phyloP scores from a whole-genome alignment of 64 coral and sea anemone species.

The Acropora tenuis region DNA sequence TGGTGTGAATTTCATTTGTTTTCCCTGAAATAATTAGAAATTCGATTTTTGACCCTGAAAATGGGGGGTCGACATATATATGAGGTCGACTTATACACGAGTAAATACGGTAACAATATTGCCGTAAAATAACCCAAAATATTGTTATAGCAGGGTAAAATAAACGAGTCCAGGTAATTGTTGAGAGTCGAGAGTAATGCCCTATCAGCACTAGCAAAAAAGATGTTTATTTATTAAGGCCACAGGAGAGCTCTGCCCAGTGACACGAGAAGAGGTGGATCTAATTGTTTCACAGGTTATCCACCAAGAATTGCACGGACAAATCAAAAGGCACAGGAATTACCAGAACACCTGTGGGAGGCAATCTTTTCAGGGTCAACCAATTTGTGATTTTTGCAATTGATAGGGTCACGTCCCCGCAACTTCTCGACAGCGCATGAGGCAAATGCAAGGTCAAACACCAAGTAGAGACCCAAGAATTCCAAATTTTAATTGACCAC shows the following conservation, averaged over 20 bases:
- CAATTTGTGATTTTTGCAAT: conserved; percentile 12
- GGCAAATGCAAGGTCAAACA: neutral
- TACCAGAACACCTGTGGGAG: neutral
- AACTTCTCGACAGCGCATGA: neutral
- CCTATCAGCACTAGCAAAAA: no score
- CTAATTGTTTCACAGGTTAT: neutral
- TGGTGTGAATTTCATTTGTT: no score
- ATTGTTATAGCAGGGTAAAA: no score
- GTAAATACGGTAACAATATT: no score
- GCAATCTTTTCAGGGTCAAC: neutral
- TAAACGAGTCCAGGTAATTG: no score
- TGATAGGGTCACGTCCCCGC: neutral
- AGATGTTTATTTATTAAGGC: neutral
- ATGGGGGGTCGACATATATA: no score
- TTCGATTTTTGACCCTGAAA: no score
- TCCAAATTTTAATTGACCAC: neutral
- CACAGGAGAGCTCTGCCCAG: neutral
- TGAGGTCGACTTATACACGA: no score
- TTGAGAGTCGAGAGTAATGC: no score
- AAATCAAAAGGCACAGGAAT: neutral
- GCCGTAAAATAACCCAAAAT: no score
- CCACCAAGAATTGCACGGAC: neutral
- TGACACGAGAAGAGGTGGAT: neutral
- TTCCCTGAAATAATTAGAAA: no score
- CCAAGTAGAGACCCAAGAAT: conserved; percentile 11